Base-by-base conservation (phyloP, 2,113 vertebrate species). In the Oreochromis tanganicae region DNA sequence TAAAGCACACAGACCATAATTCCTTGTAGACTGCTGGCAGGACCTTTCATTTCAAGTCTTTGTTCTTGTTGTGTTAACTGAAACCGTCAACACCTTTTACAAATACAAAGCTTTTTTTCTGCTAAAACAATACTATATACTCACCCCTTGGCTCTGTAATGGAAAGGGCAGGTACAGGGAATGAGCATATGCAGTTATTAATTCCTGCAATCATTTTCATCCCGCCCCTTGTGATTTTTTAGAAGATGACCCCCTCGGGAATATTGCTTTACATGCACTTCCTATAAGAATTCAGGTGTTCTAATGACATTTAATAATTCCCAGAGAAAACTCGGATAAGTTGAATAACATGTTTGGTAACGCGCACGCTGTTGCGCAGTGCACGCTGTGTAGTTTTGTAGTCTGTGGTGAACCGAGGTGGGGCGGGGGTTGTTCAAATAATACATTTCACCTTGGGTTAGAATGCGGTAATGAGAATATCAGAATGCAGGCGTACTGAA, bases 251-350 rank as follows among this genome's bases (percentile, higher is more conserved):
- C 34, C 41, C 83, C 9, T n/a, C 55, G 82, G 75, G 80, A 10
- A 68, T 88, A 88, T 91, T 81, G 48, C 24, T 85, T 95, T 90
- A 87, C 93, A 91, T 80, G 43, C 66, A 55, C 27, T 84, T 38
- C 38, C 17, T 57, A 80, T 46, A n/a, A 80, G 68, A 82, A 84
- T 75, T 61, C 82, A 79, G 82, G 66, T 87, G 55, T 81, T 82
- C 38, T 82, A 61, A 87, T 91, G 63, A 87, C 68, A 80, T 84
- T 75, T 90, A 90, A 92, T 95, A 21, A 87, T 83, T 89, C 75
- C 80, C 84, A 80, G 86, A 36, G 79, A 81, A 87, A 90, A 87
- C 21, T 85, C 19, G 71, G 87, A 91, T 61, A 41, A 57, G 21
- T 54, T 59, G 10, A 89, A 87, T 81, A 79, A 63, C 71, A 54